These are phyloP conservation scores for Druceiella hillmani DNA, from an alignment of 2,888 invertebrate genomes.

Conservation along the genomic window DNA sequence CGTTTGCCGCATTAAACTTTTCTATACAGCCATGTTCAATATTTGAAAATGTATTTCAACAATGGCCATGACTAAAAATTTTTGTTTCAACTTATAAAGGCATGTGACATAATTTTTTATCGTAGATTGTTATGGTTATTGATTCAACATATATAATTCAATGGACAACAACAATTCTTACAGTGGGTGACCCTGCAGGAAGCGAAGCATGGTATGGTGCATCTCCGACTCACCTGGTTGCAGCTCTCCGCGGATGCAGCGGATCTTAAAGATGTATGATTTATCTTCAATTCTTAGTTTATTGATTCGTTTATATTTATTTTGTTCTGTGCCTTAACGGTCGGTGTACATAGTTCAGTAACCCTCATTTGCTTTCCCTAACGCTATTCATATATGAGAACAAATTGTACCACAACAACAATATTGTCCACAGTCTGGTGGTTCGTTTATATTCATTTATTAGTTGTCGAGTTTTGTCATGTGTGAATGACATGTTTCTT, in stretches of 20 bases:
- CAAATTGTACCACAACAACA: neutral
- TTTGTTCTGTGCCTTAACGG: neutral
- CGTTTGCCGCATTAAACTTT: too few relatives aligned
- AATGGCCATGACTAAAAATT: too few relatives aligned
- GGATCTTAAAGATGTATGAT: constrained; percentile 69
- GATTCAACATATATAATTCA: too few relatives aligned
- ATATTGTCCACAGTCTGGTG: neutral
- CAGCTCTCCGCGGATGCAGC: constrained; percentile 63
- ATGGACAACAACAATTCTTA: too few relatives aligned
- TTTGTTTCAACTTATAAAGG: too few relatives aligned
- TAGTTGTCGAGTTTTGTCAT: too few relatives aligned
- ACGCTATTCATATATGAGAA: neutral
- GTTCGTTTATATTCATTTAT: constrained; percentile 12
- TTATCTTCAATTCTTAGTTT: constrained; percentile 1
- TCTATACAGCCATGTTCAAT: too few relatives aligned
- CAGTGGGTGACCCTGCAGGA: constrained; percentile 95
- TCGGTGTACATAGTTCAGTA: neutral
- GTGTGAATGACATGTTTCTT: too few relatives aligned
- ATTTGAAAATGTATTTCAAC: too few relatives aligned
- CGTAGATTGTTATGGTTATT: too few relatives aligned
- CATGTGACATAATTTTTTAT: too few relatives aligned
- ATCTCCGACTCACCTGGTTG: constrained; percentile 87
- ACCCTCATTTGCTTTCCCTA: neutral
- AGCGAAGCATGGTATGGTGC: constrained; percentile 92
- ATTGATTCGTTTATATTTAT: constrained; percentile 6